phyloP scores from a whole-genome alignment of 1,140 invertebrate genomes.

The Lepidurus arcticus region DNA sequence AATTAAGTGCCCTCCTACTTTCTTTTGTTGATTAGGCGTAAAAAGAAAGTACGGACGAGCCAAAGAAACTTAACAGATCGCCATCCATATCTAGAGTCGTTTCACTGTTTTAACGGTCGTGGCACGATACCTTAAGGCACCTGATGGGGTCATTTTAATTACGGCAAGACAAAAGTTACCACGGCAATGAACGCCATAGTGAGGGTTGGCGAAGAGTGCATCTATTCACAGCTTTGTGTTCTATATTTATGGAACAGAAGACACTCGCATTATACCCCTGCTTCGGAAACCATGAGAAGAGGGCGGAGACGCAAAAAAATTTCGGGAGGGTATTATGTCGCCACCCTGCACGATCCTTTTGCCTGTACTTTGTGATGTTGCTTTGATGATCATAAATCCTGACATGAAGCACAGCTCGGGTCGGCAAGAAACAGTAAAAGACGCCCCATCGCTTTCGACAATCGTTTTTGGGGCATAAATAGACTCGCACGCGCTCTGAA shows the following conservation, averaged over 20 bases:
- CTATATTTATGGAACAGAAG: not conserved
- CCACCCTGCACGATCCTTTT: conserved; percentile 6
- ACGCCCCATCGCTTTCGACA: conserved; percentile 8
- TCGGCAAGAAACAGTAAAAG: conserved; percentile 1
- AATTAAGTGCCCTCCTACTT: no score
- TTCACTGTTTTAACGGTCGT: not conserved
- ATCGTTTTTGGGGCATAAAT: not conserved
- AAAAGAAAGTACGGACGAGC: no score
- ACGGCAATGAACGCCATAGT: not conserved
- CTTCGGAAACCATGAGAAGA: not conserved
- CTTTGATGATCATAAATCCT: conserved; percentile 11
- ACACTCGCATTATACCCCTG: not conserved
- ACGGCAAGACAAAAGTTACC: not conserved
- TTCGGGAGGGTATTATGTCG: not conserved
- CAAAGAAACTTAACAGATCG: not conserved
- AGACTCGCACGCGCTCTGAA: not conserved
- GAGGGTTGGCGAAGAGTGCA: not conserved
- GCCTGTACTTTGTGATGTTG: not conserved
- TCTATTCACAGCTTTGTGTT: not conserved
- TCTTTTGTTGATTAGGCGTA: no score
- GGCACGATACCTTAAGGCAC: not conserved
- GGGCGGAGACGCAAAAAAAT: not conserved
- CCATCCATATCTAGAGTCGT: not conserved
- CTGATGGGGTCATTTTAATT: not conserved
- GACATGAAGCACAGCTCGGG: not conserved